A percentile compares a stretch with the other conserved stretches of the same genome.
These are phyloP conservation scores for Sula dactylatra DNA, from an alignment of 2,113 vertebrate species.

Conservation along the genomic window DNA sequence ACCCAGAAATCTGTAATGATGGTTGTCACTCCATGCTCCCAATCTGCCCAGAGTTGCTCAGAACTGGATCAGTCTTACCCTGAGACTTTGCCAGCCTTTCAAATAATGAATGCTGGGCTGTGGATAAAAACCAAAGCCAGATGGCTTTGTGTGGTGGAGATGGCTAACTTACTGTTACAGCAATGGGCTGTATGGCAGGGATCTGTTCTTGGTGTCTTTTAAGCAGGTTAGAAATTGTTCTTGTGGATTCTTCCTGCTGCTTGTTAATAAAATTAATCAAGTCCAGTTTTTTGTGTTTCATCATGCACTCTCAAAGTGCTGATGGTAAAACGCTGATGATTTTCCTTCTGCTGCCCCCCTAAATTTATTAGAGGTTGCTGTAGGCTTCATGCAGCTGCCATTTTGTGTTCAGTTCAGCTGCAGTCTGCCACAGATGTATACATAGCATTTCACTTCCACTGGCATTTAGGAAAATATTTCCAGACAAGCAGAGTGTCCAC, in stretches of 20 bases:
- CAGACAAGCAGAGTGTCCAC: neutral
- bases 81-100: constrained; percentile 4
- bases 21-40: neutral
- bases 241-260: neutral
- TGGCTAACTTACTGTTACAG: neutral
- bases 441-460: neutral
- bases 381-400: neutral
- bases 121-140: constrained; percentile 31
- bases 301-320: neutral
- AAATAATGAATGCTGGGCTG: neutral
- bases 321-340: neutral
- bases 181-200: neutral
- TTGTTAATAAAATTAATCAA: neutral
- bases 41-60: neutral
- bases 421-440: neutral
- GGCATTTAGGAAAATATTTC: neutral
- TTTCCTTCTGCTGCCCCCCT: neutral
- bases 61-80: neutral
- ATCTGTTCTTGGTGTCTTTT: neutral
- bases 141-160: neutral
- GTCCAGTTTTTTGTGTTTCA: neutral
- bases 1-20: neutral
- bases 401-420: neutral
- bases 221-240: constrained; percentile 14
- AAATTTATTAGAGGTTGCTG: neutral